phyloP scores from a whole-genome alignment of 2,113 vertebrate genomes.

The Phasianus colchicus region DNA sequence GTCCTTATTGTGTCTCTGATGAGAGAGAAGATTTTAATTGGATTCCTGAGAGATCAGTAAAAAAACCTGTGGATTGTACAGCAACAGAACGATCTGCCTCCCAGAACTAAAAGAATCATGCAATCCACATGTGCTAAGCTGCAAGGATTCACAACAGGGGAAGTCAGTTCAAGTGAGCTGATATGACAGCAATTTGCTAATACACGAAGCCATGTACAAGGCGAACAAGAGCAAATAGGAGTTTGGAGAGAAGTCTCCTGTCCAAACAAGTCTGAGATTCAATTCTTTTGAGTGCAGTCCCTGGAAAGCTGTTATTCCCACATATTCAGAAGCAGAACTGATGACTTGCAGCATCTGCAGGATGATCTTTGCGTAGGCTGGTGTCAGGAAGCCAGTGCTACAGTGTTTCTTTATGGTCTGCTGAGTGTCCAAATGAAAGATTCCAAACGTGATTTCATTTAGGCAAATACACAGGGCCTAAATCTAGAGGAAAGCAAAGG shows the following conservation, averaged over 20 bases:
- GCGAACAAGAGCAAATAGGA: not conserved
- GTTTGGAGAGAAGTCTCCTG: not conserved
- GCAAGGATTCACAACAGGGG: not conserved
- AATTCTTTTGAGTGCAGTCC: not conserved
- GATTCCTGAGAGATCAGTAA: not conserved
- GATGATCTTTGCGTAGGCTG: not conserved
- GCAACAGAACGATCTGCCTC: not conserved
- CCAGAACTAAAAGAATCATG: not conserved
- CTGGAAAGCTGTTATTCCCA: not conserved
- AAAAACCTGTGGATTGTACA: not conserved
- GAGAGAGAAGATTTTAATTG: not conserved
- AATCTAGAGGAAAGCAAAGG: not conserved
- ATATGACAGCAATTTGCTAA: not conserved
- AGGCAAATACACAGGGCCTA: not conserved
- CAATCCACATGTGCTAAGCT: not conserved
- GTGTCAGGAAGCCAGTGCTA: not conserved
- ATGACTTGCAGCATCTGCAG: not conserved
- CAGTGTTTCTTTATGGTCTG: not conserved
- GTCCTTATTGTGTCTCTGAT: not conserved
- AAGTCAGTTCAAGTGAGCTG: not conserved
- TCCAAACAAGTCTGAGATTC: not conserved
- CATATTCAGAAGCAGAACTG: not conserved
- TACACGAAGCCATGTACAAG: not conserved
- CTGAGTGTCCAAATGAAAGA: not conserved
- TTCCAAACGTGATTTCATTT: not conserved